Evolutionary conservation across 2,113 vertebrate species (phyloP).

Genomic region (Esox niger): DNA sequence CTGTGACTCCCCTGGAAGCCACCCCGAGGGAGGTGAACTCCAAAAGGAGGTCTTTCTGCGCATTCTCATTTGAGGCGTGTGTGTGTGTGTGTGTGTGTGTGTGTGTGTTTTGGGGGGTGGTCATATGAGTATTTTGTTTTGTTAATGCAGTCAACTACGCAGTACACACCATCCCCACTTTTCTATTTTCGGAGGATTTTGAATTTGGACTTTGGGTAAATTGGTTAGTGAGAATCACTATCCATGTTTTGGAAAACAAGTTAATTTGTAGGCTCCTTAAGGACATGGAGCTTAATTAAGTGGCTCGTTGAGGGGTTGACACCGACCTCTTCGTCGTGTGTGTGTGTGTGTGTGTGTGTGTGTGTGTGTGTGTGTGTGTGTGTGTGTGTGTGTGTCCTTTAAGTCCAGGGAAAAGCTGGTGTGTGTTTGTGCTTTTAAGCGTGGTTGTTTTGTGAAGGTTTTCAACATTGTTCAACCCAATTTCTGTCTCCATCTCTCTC

Average conservation of each 20-base stretch:
- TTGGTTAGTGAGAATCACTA: background rate
- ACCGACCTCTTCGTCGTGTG: background rate
- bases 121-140: background rate
- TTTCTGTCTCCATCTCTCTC: too few species aligned
- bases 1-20: slow-evolving; percentile 60
- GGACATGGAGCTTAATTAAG: slow-evolving; percentile 60
- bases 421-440: slow-evolving; percentile 25
- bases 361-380: too few species aligned
- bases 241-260: slow-evolving; percentile 44
- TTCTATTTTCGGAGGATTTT: background rate
- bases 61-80: slow-evolving; percentile 30
- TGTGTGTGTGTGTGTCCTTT: background rate
- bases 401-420: background rate
- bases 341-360: slow-evolving; percentile 3
- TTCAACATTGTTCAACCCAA: too few species aligned
- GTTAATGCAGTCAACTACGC: background rate
- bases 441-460: too few species aligned
- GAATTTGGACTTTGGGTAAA: background rate
- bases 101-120: slow-evolving; percentile 20
- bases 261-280: slow-evolving; percentile 63
- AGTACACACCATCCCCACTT: background rate
- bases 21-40: slow-evolving; percentile 64
- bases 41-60: slow-evolving; percentile 46
- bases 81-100: slow-evolving; percentile 33
- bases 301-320: slow-evolving; percentile 42